These are phyloP conservation scores for Ambastaia sidthimunki DNA, from an alignment of 2,797 vertebrate species.

Conservation along the genomic window DNA sequence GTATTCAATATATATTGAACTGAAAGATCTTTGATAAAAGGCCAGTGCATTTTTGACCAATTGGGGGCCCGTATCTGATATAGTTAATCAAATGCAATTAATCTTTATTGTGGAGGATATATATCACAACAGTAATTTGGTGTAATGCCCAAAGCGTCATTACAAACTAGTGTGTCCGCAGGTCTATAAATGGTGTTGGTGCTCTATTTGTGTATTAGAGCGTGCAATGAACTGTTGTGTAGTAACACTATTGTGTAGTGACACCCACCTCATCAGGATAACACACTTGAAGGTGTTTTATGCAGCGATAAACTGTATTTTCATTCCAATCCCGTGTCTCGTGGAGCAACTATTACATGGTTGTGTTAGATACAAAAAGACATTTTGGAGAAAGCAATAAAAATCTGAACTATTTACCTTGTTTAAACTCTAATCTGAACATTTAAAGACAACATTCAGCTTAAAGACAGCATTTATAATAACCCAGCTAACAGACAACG, in stretches of 20 bases:
- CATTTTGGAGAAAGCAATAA: neutral
- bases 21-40: slow-evolving; percentile 67
- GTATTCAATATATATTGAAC: slow-evolving; percentile 70
- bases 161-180: slow-evolving; percentile 68
- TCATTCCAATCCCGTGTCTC: slow-evolving; percentile 45
- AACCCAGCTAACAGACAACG: too few species aligned
- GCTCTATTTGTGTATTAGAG: slow-evolving; percentile 74
- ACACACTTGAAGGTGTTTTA: slow-evolving; percentile 68
- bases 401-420: neutral
- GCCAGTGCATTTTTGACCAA: slow-evolving; percentile 41
- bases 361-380: slow-evolving; percentile 1
- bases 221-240: slow-evolving; percentile 70
- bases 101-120: slow-evolving; percentile 70
- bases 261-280: slow-evolving; percentile 68
- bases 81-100: slow-evolving; percentile 77
- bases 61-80: slow-evolving; percentile 63
- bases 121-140: slow-evolving; percentile 70
- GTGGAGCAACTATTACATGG: slow-evolving; percentile 17
- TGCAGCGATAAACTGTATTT: slow-evolving; percentile 54
- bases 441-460: neutral
- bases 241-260: slow-evolving; percentile 66
- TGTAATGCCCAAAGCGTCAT: slow-evolving; percentile 65
- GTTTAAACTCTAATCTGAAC: neutral
- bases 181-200: slow-evolving; percentile 68
- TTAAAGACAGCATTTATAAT: too few species aligned